phyloP scores from a whole-genome alignment of 2,113 vertebrate species.

The Apaloderma vittatum region DNA sequence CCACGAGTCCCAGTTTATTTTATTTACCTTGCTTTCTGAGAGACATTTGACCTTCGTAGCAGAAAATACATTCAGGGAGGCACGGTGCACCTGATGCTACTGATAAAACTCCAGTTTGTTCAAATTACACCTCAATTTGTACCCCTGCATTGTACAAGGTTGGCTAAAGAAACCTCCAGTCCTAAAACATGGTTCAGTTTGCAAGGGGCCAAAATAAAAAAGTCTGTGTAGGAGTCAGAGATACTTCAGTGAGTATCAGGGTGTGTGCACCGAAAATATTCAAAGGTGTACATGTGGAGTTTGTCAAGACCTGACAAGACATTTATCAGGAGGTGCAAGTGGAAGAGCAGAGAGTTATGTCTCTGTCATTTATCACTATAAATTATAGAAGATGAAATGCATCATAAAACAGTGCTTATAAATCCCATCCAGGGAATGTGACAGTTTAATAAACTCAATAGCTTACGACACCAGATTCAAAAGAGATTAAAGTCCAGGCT shows the following conservation, averaged over 20 bases:
- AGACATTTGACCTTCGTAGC: not conserved
- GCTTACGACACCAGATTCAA: not conserved
- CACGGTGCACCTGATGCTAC: not conserved
- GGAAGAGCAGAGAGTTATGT: not conserved
- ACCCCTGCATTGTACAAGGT: not conserved
- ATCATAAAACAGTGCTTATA: constrained; percentile 41
- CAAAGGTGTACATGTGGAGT: not conserved
- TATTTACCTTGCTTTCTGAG: not conserved
- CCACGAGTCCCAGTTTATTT: no score
- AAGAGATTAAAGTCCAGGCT: not conserved
- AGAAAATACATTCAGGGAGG: not conserved
- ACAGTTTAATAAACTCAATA: constrained; percentile 38
- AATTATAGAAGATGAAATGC: not conserved
- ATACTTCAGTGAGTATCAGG: not conserved
- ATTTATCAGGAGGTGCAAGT: constrained; percentile 14
- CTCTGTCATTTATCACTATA: constrained; percentile 29
- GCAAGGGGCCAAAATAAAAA: not conserved
- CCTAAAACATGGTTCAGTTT: constrained; percentile 4
- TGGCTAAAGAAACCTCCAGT: not conserved
- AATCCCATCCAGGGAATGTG: constrained; percentile 20
- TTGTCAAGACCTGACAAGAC: constrained; percentile 40
- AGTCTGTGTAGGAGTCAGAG: not conserved
- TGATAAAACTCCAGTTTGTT: not conserved
- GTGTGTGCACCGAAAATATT: constrained; percentile 36
- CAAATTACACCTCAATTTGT: not conserved